Conservation (phyloP, 1,140 invertebrate genomes). For the Melipona quadrifasciata region DNA sequence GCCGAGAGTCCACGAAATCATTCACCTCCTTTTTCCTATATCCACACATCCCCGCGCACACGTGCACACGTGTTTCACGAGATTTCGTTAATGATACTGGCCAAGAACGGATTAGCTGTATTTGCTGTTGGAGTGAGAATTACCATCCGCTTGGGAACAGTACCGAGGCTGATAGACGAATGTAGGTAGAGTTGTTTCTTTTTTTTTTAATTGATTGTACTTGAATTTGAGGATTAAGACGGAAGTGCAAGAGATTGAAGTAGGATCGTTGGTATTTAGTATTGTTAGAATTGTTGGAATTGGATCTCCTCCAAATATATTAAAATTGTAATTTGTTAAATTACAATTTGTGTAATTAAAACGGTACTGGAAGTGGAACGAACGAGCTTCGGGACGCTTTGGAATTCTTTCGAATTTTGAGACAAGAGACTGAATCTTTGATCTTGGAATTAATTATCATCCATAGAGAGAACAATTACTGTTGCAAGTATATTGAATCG, state of each 20-base stretch:
- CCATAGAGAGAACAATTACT: too few relatives aligned
- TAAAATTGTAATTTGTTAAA: too few relatives aligned
- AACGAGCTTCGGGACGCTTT: not conserved
- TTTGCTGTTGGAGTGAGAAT: not conserved
- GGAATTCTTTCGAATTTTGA: too few relatives aligned
- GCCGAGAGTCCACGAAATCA: not conserved
- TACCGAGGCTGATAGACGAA: not conserved
- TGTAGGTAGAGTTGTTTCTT: not conserved
- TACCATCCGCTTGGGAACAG: not conserved
- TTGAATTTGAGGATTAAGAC: not conserved
- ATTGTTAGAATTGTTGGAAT: not conserved
- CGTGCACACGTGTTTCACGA: not conserved
- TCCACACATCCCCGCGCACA: too few relatives aligned
- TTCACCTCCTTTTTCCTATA: slow-evolving; percentile 22
- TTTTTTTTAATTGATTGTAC: not conserved
- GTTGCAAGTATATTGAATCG: too few relatives aligned
- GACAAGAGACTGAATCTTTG: too few relatives aligned
- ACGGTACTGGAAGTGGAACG: not conserved
- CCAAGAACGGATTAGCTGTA: not conserved
- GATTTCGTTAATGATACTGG: not conserved
- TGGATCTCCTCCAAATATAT: too few relatives aligned
- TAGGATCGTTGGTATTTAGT: not conserved
- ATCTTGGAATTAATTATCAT: too few relatives aligned
- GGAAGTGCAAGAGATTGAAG: not conserved
- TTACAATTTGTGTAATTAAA: not conserved